Conservation (phyloP, 1,140 invertebrate genomes). For the Drosophila carrolli region DNA sequence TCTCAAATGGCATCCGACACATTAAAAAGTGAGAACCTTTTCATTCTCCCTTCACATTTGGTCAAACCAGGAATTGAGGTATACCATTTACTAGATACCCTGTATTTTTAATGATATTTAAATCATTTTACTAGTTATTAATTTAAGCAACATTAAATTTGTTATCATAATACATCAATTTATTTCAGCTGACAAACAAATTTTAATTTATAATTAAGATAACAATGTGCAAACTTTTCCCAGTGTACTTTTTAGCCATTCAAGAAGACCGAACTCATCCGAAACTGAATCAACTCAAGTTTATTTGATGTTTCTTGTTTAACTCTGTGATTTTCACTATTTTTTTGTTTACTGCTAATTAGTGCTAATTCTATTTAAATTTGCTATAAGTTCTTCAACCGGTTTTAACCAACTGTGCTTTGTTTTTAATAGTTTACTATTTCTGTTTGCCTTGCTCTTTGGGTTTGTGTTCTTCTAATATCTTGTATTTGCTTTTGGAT, state of each 20-base stretch:
- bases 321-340: conserved; percentile 2
- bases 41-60: conserved; percentile 47
- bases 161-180: too few species aligned
- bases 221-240: not conserved
- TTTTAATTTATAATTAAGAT: too few species aligned
- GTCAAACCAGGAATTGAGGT: conserved; percentile 6
- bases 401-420: conserved; percentile 4
- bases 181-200: too few species aligned
- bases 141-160: too few species aligned
- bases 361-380: conserved; percentile 1
- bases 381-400: conserved; percentile 9
- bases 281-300: not conserved
- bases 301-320: not conserved
- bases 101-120: conserved; percentile 1
- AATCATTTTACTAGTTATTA: too few species aligned
- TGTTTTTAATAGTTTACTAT: not conserved
- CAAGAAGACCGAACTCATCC: not conserved
- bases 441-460: conserved; percentile 3
- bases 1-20: conserved; percentile 23
- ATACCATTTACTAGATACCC: conserved; percentile 16
- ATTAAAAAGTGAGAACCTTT: conserved; percentile 49
- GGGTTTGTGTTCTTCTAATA: not conserved
- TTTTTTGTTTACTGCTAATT: conserved; percentile 23
- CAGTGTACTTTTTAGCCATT: not conserved
- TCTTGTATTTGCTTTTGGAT: not conserved